Evolutionary conservation across 2,888 invertebrate species (phyloP).

Genomic region (Melanotus villosus): DNA sequence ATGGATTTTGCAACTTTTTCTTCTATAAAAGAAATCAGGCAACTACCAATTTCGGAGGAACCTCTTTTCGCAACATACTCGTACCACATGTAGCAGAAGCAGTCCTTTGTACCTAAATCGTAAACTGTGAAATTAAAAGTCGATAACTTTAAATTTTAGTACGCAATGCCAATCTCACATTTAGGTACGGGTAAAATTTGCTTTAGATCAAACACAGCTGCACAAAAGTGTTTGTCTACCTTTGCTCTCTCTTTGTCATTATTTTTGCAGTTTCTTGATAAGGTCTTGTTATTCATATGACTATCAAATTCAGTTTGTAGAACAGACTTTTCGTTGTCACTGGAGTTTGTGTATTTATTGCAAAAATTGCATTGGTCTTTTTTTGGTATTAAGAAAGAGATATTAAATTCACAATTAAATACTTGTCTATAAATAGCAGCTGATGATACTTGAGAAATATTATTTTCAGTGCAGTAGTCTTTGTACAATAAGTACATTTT

Average conservation of each 20-base stretch:
- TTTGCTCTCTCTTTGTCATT: slow-evolving; percentile 45
- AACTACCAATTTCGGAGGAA: too few species aligned
- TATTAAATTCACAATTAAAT: slow-evolving; percentile 55
- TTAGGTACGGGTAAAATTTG: slow-evolving; percentile 54
- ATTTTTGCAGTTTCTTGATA: slow-evolving; percentile 51
- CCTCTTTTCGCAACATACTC: too few species aligned
- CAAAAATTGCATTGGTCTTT: slow-evolving; percentile 50
- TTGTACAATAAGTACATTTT: slow-evolving; percentile 44
- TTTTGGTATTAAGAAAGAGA: slow-evolving; percentile 53
- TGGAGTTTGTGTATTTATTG: slow-evolving; percentile 39
- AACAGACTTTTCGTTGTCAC: slow-evolving; percentile 41
- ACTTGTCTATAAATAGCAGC: slow-evolving; percentile 42
- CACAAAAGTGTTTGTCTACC: slow-evolving; percentile 33
- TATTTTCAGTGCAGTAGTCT: slow-evolving; percentile 42
- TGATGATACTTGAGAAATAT: slow-evolving; percentile 31
- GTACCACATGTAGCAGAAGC: too few species aligned
- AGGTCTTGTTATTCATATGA: slow-evolving; percentile 51
- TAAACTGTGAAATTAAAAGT: too few species aligned
- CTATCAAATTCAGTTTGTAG: slow-evolving; percentile 44
- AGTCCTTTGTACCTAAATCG: too few species aligned
- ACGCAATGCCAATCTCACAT: slow-evolving; percentile 51
- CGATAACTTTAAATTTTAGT: slow-evolving; percentile 50
- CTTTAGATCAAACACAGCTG: slow-evolving; percentile 54
- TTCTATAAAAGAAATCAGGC: too few species aligned
- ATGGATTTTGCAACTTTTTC: too few species aligned